phyloP scores from a whole-genome alignment of 2,113 vertebrate species.

The Rhabdomys dilectus region DNA sequence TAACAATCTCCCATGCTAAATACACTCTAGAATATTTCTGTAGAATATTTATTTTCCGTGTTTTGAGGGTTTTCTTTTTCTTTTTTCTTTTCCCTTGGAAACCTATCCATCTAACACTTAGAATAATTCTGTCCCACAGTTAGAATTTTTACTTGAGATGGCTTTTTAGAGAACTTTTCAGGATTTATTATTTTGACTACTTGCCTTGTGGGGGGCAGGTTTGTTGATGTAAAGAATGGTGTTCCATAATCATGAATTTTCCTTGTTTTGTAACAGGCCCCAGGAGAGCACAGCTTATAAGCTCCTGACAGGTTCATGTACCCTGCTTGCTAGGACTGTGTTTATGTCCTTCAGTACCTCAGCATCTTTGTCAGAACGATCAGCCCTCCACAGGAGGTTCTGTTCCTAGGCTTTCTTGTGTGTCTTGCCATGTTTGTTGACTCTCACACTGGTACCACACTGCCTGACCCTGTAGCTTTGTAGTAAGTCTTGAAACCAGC shows the following conservation, averaged over 20 bases:
- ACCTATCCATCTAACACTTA: not conserved
- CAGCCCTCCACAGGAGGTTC: not conserved
- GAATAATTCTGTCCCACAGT: not conserved
- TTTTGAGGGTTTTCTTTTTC: not conserved
- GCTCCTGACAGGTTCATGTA: not conserved
- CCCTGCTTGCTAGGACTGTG: not conserved
- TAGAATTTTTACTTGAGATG: conserved; percentile 10
- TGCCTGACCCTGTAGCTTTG: not conserved
- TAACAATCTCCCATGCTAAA: not conserved
- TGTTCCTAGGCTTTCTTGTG: not conserved
- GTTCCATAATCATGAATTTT: not conserved
- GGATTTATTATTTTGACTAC: not conserved
- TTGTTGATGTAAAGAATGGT: not conserved
- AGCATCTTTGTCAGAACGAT: not conserved
- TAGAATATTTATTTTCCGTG: not conserved
- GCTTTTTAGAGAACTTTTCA: not conserved
- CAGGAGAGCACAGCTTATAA: not conserved
- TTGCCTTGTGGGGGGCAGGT: not conserved
- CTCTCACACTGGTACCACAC: not conserved
- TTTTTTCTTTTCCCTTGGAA: not conserved
- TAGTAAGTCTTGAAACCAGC: not conserved
- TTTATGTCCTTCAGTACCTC: not conserved
- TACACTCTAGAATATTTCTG: not conserved
- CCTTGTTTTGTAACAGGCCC: not conserved
- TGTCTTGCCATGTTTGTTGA: not conserved